Evolutionary conservation across 2,888 invertebrate genomes (phyloP).

Genomic region (Carpatolechia fugitivella): DNA sequence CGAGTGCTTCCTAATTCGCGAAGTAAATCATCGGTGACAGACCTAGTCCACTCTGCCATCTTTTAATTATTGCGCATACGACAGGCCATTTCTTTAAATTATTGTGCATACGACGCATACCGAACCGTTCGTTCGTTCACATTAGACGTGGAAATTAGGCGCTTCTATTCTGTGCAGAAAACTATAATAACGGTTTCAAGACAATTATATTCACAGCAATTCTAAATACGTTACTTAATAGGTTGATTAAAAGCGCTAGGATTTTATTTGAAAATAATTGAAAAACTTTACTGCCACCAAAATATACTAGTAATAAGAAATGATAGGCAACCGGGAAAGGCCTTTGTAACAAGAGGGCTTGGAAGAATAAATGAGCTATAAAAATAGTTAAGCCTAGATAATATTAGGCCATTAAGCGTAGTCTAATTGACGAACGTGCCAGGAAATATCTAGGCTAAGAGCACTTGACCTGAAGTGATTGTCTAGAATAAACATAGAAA

Average conservation of each 20-base stretch:
- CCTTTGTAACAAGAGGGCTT: no score
- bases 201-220: no score
- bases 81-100: background rate
- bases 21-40: constrained; percentile 19
- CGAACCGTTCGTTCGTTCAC: background rate
- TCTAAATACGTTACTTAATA: no score
- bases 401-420: background rate
- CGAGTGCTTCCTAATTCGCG: constrained; percentile 29
- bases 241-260: no score
- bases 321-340: no score
- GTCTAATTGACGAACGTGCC: background rate
- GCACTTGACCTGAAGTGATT: background rate
- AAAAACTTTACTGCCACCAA: no score
- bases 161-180: background rate
- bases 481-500: no score
- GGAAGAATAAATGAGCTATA: no score
- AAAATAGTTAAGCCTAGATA: no score
- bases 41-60: constrained; percentile 1
- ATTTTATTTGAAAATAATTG: no score
- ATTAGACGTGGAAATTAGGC: background rate
- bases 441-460: background rate
- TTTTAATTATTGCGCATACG: background rate
- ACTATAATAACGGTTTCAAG: no score
- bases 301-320: no score
- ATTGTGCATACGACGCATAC: background rate